Percentiles rank a stretch among this genome's conserved stretches.
These are phyloP conservation scores for Turritopsis dohrnii DNA, from an alignment of 30 jellyfish, hydroid and myxozoan species.

Conservation along the genomic window DNA sequence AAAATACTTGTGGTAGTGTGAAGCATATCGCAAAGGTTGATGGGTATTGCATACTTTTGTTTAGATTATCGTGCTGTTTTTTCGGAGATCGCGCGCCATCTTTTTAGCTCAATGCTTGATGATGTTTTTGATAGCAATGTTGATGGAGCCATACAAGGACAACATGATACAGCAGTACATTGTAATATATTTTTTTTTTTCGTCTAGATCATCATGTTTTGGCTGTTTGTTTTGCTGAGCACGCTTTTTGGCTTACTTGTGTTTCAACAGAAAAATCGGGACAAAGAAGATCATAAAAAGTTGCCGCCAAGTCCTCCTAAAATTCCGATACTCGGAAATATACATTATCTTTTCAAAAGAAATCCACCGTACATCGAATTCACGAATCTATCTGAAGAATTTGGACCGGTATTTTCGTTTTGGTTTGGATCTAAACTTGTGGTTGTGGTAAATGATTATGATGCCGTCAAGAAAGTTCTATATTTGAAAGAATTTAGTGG, in stretches of 20 bases:
- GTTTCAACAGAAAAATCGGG: not conserved
- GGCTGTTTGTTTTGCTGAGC: not conserved
- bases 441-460: slow-evolving; percentile 3
- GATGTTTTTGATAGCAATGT: no score
- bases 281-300: not conserved
- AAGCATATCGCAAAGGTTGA: no score
- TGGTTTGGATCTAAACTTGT: slow-evolving; percentile 13
- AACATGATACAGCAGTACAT: no score
- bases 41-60: no score
- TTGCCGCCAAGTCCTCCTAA: slow-evolving; percentile 4
- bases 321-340: slow-evolving; percentile 3
- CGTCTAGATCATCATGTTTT: not conserved
- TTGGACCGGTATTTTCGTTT: slow-evolving; percentile 12
- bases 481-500: slow-evolving; percentile 13
- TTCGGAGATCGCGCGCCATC: no score
- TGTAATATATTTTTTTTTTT: no score
- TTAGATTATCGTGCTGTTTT: no score
- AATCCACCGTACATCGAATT: slow-evolving; percentile 3
- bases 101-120: no score
- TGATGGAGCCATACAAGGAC: no score
- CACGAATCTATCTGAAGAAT: slow-evolving; percentile 5
- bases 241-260: not conserved
- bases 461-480: not conserved
- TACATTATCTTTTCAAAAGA: slow-evolving; percentile 5
- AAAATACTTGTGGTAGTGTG: no score